phyloP scores from a whole-genome alignment of 1,140 invertebrate genomes.

The Drosophila truncata region DNA sequence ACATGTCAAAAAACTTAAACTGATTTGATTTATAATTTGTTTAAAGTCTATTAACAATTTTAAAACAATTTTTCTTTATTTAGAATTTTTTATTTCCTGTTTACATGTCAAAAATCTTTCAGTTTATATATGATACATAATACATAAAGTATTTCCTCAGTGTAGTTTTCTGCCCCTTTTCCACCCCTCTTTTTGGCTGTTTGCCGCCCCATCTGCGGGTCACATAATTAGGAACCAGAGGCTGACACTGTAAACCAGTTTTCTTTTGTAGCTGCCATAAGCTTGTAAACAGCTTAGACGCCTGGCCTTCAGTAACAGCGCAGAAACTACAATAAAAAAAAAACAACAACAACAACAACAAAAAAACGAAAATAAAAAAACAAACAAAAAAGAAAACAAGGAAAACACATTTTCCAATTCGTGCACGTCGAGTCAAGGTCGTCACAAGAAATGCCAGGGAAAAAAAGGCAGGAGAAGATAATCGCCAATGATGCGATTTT shows the following conservation, averaged over 20 bases:
- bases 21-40: no score
- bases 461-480: conserved; percentile 40
- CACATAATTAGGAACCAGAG: conserved; percentile 51
- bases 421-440: conserved; percentile 53
- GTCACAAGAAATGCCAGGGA: conserved; percentile 33
- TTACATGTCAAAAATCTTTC: no score
- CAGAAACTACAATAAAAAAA: conserved; percentile 6
- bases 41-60: no score
- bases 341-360: background rate
- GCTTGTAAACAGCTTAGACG: conserved; percentile 51
- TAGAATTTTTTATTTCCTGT: no score
- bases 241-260: conserved; percentile 49
- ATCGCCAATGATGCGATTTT: conserved; percentile 55
- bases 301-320: conserved; percentile 30
- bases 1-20: no score
- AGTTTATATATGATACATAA: no score
- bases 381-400: conserved; percentile 1
- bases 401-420: conserved; percentile 49
- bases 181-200: background rate
- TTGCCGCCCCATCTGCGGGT: conserved; percentile 4
- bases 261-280: conserved; percentile 34
- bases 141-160: no score
- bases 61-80: no score
- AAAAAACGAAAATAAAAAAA: background rate
- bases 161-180: background rate